Conservation (phyloP, 2,888 invertebrate species). For the Cataglyphis albicans region DNA sequence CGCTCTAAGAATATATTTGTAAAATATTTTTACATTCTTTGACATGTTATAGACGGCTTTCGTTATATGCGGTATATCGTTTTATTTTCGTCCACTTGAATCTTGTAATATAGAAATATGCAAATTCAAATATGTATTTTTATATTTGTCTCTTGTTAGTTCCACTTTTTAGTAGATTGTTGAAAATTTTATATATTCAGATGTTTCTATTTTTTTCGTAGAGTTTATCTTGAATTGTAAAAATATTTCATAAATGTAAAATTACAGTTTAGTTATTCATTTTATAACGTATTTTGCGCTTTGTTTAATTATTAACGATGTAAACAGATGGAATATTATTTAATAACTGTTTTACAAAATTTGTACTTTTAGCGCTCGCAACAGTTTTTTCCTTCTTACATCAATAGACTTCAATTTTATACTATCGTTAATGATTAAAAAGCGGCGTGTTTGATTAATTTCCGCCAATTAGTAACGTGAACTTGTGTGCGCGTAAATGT, state of each 20-base stretch:
- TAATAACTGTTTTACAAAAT: not conserved
- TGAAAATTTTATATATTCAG: slow-evolving; percentile 14
- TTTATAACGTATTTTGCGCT: slow-evolving; percentile 1
- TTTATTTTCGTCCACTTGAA: slow-evolving; percentile 38
- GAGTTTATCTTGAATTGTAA: slow-evolving; percentile 5
- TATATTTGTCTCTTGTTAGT: not conserved
- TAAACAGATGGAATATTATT: not conserved
- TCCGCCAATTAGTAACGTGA: slow-evolving; percentile 37
- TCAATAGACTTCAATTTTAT: slow-evolving; percentile 1
- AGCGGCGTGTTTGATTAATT: slow-evolving; percentile 48
- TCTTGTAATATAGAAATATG: slow-evolving; percentile 13
- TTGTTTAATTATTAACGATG: slow-evolving; percentile 1
- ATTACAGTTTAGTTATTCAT: not conserved
- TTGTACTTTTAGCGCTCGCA: not conserved
- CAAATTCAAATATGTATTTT: slow-evolving; percentile 8
- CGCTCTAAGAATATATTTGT: slow-evolving; percentile 31
- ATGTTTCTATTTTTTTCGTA: not conserved
- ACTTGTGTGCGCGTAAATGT: slow-evolving; percentile 20
- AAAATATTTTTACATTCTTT: slow-evolving; percentile 30
- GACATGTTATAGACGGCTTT: not conserved
- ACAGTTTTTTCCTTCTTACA: not conserved
- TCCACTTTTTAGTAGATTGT: slow-evolving; percentile 25
- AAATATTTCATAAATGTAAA: slow-evolving; percentile 5
- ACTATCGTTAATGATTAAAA: slow-evolving; percentile 12
- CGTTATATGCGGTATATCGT: not conserved